A percentile compares a stretch with the other conserved stretches of the same genome.
Conservation (phyloP, 1,140 invertebrate genomes). For the Cryptotermes secundus region DNA sequence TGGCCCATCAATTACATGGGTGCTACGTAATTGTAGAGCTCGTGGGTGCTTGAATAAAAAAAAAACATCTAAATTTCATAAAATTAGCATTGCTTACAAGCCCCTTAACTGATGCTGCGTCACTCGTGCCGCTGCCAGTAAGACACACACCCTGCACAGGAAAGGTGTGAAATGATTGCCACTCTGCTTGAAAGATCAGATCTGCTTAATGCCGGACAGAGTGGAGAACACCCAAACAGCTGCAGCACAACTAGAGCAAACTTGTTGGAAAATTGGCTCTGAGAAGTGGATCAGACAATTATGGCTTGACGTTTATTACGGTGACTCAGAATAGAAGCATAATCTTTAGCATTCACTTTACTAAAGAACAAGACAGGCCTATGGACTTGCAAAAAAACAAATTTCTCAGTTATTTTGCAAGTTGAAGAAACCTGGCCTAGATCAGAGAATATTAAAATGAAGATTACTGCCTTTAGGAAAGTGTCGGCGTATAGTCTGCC, state of each 20-base stretch:
- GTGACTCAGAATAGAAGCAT: background rate
- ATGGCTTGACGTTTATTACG: background rate
- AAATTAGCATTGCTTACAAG: no score
- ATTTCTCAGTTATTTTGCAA: no score
- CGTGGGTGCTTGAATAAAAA: no score
- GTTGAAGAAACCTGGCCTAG: no score
- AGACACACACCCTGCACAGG: background rate
- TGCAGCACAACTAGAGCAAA: background rate
- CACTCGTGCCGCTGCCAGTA: background rate
- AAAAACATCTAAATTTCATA: no score
- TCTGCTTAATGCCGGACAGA: background rate
- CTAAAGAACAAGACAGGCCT: no score
- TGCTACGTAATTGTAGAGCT: no score
- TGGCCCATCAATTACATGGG: no score
- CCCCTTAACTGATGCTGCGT: background rate
- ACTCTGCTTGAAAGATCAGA: background rate
- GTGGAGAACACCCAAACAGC: background rate
- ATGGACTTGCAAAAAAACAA: background rate
- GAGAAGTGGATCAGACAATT: background rate
- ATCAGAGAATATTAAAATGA: no score
- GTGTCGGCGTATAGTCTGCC: no score
- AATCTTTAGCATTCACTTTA: background rate
- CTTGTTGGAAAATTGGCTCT: background rate
- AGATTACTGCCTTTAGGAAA: no score
- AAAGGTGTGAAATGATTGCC: background rate